These are phyloP conservation scores for Rhabdornis inornatus DNA, from an alignment of 2,113 vertebrate species.

Conservation along the genomic window DNA sequence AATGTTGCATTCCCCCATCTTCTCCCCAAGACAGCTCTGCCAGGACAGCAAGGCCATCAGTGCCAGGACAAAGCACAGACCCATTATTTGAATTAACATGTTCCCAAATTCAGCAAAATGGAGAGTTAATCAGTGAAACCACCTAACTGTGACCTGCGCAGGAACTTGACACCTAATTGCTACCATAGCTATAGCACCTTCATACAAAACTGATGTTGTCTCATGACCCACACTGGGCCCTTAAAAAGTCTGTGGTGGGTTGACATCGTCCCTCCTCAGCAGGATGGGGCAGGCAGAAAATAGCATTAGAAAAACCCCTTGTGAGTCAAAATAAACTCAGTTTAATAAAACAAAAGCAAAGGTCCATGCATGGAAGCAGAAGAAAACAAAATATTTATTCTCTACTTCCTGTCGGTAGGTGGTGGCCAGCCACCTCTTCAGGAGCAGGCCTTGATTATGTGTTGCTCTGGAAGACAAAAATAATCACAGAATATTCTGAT, in stretches of 20 bases:
- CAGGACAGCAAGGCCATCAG: neutral
- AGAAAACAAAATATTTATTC: neutral
- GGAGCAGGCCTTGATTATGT: neutral
- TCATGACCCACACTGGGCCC: neutral
- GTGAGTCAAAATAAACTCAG: neutral
- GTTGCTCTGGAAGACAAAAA: neutral
- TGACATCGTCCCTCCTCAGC: neutral
- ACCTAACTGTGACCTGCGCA: neutral
- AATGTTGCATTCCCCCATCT: neutral
- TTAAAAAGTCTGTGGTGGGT: neutral
- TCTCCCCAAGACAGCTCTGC: neutral
- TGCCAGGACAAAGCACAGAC: neutral
- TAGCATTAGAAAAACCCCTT: neutral
- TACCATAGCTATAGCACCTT: neutral
- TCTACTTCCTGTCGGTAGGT: neutral
- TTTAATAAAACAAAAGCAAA: neutral
- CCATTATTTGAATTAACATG: neutral
- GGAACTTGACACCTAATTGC: neutral
- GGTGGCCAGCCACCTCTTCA: neutral
- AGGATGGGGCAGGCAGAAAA: accelerated
- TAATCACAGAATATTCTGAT: neutral
- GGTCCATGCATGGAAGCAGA: neutral
- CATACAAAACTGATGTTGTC: neutral
- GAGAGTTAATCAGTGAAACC: neutral
- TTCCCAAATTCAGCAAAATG: neutral